Evolutionary conservation across 2,888 invertebrate genomes (phyloP).

Genomic region (Plagiodera versicolora): DNA sequence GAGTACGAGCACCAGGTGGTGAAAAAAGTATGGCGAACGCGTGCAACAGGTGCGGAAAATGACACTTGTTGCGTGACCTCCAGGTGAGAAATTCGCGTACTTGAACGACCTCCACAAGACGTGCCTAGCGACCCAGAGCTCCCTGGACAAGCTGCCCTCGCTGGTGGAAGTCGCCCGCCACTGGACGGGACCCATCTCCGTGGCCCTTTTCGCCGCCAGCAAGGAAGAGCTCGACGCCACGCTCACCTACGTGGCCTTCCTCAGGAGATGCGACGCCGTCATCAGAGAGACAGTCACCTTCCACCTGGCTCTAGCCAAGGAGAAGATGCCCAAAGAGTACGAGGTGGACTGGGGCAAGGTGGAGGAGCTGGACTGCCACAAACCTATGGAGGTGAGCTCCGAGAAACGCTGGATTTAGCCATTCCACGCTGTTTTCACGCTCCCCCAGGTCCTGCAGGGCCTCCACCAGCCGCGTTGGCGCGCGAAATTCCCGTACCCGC

Average conservation of each 20-base stretch:
- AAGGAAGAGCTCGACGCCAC: slow-evolving; percentile 75
- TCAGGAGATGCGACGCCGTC: slow-evolving; percentile 73
- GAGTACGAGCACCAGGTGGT: too few relatives aligned
- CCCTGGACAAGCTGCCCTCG: slow-evolving; percentile 79
- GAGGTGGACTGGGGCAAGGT: slow-evolving; percentile 49
- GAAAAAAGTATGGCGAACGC: too few relatives aligned
- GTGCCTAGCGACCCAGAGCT: slow-evolving; percentile 83
- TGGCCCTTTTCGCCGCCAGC: slow-evolving; percentile 77
- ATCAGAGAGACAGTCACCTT: slow-evolving; percentile 74
- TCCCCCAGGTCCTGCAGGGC: background rate
- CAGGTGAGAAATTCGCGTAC: slow-evolving; percentile 57
- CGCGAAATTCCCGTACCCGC: slow-evolving; percentile 78
- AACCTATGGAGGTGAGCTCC: slow-evolving; percentile 64
- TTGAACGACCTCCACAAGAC: slow-evolving; percentile 59
- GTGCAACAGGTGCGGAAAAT: too few relatives aligned
- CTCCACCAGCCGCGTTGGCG: slow-evolving; percentile 60
- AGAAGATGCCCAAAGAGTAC: slow-evolving; percentile 50
- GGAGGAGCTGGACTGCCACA: slow-evolving; percentile 63
- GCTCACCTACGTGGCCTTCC: slow-evolving; percentile 73
- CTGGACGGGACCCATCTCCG: slow-evolving; percentile 85
- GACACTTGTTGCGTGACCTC: too few relatives aligned
- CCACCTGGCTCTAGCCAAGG: slow-evolving; percentile 73
- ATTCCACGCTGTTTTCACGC: too few relatives aligned
- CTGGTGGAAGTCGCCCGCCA: slow-evolving; percentile 75
- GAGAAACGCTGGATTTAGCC: too few relatives aligned